Base-by-base conservation (phyloP, 2,113 vertebrate genomes). In the Hippocampus guttulatus region DNA sequence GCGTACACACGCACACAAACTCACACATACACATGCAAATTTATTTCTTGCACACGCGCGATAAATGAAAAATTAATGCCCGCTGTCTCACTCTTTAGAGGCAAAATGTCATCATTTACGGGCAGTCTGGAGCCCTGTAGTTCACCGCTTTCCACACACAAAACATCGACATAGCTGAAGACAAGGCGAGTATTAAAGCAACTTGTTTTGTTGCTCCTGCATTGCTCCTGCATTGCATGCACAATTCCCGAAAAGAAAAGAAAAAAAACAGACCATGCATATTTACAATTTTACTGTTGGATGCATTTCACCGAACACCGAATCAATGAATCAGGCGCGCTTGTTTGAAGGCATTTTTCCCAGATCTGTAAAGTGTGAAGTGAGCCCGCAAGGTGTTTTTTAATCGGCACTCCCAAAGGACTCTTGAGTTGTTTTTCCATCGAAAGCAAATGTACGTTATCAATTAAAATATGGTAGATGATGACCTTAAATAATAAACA, bases 61-160 rank as follows among this genome's bases (percentile, higher is more conserved):
- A 14, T 45, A 45, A 14, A 45, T 45, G 10, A 45, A 45, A 45
- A 45, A 45, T 45, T 45, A 10, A 43, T 11, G 1, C 11, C 8
- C 10, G 11, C 41, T 43, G 41, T 12, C 43, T 45, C 9, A 45
- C 10, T 12, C 14, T 45, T 45, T 45, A 12, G 43, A 45, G 9
- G 43, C 10, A 45, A 45, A 45, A 45, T 45, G 43, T 14, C 43
- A 45, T 14, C 43, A 12, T 45, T 45, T 45, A 45, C 10, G 10
- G 43, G 43, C 43, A 43, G 41, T 43, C 41, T 43, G 11, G 41
- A 43, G 41, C 9, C 41, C 41, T 43, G 20, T 82, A 89, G 84
- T 89, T 87, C 80, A 88, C 82, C 83, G 83, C 78, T 89, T 75
- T 83, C 69, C 49, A 41, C 78, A 72, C 75, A 79, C 71, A 85